Evolutionary conservation across 2,797 vertebrate genomes (phyloP).

Genomic region (Zenarchopterus dispar): DNA sequence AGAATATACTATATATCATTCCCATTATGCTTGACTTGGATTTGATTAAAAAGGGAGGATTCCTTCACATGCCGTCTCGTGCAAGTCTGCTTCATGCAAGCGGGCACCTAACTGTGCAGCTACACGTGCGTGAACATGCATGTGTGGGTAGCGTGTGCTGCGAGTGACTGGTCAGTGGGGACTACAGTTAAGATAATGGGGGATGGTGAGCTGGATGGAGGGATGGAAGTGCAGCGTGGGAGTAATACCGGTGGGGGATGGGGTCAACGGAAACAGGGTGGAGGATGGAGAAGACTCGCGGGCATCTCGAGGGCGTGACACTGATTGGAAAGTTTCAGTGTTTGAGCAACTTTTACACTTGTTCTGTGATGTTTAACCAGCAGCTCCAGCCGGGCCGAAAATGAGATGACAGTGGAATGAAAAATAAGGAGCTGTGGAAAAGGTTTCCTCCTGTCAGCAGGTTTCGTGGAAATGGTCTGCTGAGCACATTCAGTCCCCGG

Average conservation of each 20-base stretch:
- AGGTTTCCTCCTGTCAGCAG: constrained; percentile 53
- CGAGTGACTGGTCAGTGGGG: constrained; percentile 53
- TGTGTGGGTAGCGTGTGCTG: constrained; percentile 34
- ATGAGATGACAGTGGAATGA: constrained; percentile 36
- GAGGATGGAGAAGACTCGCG: constrained; percentile 31
- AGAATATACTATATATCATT: constrained; percentile 15
- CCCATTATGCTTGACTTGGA: too few relatives aligned
- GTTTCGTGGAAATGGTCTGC: constrained; percentile 53
- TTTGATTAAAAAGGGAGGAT: background rate
- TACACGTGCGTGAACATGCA: constrained; percentile 47
- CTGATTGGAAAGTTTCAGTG: constrained; percentile 7
- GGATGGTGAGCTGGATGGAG: constrained; percentile 55
- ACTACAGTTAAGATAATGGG: constrained; percentile 54
- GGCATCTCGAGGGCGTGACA: constrained; percentile 19
- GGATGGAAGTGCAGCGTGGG: constrained; percentile 12
- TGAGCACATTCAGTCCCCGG: constrained; percentile 39
- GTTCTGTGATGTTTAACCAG: constrained; percentile 11
- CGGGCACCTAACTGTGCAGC: constrained; percentile 35
- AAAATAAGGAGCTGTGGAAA: constrained; percentile 44
- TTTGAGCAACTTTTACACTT: constrained; percentile 20
- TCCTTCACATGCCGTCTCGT: background rate
- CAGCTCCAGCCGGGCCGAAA: constrained; percentile 27
- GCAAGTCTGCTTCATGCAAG: constrained; percentile 6
- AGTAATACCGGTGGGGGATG: constrained; percentile 55
- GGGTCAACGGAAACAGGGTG: constrained; percentile 29